These are phyloP conservation scores for Drosophila ogumai DNA, from an alignment of 1,140 invertebrate species.

Conservation along the genomic window DNA sequence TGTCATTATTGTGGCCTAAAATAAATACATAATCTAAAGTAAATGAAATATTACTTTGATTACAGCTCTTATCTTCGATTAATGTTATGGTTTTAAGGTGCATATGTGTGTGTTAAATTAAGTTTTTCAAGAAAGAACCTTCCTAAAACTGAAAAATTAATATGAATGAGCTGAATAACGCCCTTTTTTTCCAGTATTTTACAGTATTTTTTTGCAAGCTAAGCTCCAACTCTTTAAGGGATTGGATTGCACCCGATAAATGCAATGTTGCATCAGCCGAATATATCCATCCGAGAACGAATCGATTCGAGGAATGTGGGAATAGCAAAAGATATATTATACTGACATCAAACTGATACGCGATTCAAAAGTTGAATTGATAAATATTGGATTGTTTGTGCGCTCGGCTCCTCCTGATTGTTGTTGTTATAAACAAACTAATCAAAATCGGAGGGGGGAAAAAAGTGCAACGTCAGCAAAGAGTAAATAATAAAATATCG, in stretches of 20 bases:
- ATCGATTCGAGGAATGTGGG: constrained; percentile 12
- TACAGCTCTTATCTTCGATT: not conserved
- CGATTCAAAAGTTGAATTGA: constrained; percentile 30
- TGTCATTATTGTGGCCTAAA: not conserved
- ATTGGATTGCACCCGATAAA: constrained; percentile 36
- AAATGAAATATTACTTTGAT: not conserved
- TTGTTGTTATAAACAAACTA: constrained; percentile 67
- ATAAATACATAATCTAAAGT: not conserved
- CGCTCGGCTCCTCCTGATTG: constrained; percentile 27
- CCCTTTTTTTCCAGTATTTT: not conserved
- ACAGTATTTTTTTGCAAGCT: not conserved
- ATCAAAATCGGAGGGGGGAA: constrained; percentile 35
- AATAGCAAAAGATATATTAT: constrained; percentile 17
- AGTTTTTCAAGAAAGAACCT: no score
- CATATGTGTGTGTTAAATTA: not conserved
- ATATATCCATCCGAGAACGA: constrained; percentile 3
- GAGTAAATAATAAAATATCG: constrained; percentile 11
- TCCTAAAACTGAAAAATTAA: no score
- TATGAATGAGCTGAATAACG: not conserved
- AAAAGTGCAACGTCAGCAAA: constrained; percentile 63
- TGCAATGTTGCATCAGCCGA: constrained; percentile 62
- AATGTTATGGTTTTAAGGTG: not conserved
- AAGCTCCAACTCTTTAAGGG: not conserved
- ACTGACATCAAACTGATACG: constrained; percentile 26
- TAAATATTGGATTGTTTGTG: constrained; percentile 27